Percentiles rank a stretch among this genome's conserved stretches.
phyloP scores from a whole-genome alignment of 2,113 vertebrate genomes.

The Heteronetta atricapilla region DNA sequence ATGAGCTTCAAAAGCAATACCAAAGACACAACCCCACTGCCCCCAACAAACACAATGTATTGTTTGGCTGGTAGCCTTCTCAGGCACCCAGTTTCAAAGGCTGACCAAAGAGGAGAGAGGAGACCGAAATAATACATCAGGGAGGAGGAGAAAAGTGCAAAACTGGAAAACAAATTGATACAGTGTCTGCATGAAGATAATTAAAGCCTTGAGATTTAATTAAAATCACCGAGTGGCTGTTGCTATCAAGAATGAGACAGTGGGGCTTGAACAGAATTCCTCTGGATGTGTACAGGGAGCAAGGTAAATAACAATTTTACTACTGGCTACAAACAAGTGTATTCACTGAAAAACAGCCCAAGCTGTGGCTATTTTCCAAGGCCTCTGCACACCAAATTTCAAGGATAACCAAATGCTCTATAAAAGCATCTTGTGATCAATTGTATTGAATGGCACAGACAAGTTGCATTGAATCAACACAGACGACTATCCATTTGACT shows the following conservation, averaged over 20 bases:
- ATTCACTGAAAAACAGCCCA: background rate
- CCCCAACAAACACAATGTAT: background rate
- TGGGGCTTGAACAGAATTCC: background rate
- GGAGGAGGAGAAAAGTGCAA: background rate
- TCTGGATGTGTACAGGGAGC: background rate
- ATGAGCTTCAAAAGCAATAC: background rate
- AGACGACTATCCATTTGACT: constrained; percentile 24
- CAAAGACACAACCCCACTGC: background rate
- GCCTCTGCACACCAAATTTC: constrained; percentile 3
- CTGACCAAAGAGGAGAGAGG: background rate
- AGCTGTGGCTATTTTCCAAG: constrained; percentile 5
- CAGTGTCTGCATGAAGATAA: constrained; percentile 23
- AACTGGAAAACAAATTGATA: constrained; percentile 10
- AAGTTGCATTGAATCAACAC: constrained; percentile 31
- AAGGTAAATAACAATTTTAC: constrained; percentile 14
- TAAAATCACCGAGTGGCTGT: constrained; percentile 42
- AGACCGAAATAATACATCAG: background rate
- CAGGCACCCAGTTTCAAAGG: background rate
- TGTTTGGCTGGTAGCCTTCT: background rate
- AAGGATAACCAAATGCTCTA: constrained; percentile 35
- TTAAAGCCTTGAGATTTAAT: constrained; percentile 58
- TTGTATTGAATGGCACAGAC: constrained; percentile 35
- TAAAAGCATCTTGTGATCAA: constrained; percentile 41
- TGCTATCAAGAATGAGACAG: constrained; percentile 28
- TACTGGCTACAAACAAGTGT: background rate